These are phyloP conservation scores for Cryptotermes secundus DNA, from an alignment of 1,140 invertebrate species.

Conservation along the genomic window DNA sequence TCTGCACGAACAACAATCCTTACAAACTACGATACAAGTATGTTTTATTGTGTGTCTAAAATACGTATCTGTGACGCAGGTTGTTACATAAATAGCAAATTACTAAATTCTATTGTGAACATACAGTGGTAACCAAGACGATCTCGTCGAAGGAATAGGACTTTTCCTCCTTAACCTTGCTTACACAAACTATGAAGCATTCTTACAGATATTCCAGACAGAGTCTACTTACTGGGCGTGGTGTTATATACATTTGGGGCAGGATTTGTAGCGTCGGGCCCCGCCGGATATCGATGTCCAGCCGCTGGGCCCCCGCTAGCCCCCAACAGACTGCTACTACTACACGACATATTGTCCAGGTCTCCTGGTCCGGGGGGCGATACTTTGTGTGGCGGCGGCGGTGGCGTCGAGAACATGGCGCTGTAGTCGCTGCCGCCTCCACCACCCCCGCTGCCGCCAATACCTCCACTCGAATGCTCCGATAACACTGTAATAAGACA, in stretches of 20 bases:
- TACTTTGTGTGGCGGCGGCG: background rate
- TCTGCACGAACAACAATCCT: no score
- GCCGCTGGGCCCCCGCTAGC: background rate
- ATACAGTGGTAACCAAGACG: no score
- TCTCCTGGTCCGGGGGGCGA: background rate
- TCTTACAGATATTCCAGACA: no score
- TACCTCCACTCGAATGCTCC: slow-evolving; percentile 14
- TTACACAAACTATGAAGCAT: no score
- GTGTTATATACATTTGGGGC: slow-evolving; percentile 2
- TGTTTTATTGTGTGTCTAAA: no score
- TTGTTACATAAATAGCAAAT: no score
- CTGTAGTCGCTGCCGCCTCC: background rate
- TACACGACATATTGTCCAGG: slow-evolving; percentile 6
- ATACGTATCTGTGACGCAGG: no score
- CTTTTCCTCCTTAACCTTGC: no score
- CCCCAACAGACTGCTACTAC: background rate
- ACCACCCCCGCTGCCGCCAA: background rate
- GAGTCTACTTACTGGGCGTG: background rate
- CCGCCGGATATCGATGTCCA: background rate
- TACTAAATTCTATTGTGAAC: no score
- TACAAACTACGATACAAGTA: no score
- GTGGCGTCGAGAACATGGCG: slow-evolving; percentile 21
- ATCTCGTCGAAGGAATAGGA: no score
- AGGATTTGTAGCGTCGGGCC: background rate
- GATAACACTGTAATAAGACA: slow-evolving; percentile 22